Base-by-base conservation (phyloP, 2,797 vertebrate species). In the Sebastes steindachneri region DNA sequence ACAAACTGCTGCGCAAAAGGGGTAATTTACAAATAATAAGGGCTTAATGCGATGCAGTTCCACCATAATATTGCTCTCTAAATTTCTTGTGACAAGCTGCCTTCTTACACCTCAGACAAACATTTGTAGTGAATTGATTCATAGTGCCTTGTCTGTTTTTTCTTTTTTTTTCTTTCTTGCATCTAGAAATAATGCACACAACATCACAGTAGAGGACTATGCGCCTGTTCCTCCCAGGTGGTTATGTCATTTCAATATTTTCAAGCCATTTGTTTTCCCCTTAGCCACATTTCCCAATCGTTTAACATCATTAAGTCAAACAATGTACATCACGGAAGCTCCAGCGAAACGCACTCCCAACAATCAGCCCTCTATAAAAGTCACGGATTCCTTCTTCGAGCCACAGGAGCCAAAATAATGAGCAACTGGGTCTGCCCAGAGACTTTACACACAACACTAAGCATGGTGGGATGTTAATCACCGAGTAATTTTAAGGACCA, bases 381-480 rank as follows among this genome's bases (percentile, higher is more conserved):
- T 65, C 48, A 57, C 11, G 19, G 28, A 25, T 59, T 53, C 67
- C 41, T 75, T 72, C n/a, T 73, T 83, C 54, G 15, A 90, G 67
- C 68, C 77, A 72, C 77, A 69, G 75, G 54, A 82, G 57, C 31
- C 77, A 77, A 81, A 89, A 75, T 89, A 85, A 85, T 67, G 55
- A 85, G 77, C 57, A 63, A 68, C 71, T 51, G 63, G 37, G 68
- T 81, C 65, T 79, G 19, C 72, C 63, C n/a, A 33, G 66, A 51
- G 65, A 71, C 89, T 86, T 79, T 72, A 71, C 73, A 75, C 80
- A 66, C 70, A 79, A 66, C 66, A 65, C 74, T 60, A 45, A 86
- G 76, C 87, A 77, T 85, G 68, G 65, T 82, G 79, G 79, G 80
- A 86, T 77, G 68, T 53, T 88, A 89, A 90, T 89, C 68, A 67